phyloP scores from a whole-genome alignment of 2,113 vertebrate species.

The Archocentrus centrarchus region DNA sequence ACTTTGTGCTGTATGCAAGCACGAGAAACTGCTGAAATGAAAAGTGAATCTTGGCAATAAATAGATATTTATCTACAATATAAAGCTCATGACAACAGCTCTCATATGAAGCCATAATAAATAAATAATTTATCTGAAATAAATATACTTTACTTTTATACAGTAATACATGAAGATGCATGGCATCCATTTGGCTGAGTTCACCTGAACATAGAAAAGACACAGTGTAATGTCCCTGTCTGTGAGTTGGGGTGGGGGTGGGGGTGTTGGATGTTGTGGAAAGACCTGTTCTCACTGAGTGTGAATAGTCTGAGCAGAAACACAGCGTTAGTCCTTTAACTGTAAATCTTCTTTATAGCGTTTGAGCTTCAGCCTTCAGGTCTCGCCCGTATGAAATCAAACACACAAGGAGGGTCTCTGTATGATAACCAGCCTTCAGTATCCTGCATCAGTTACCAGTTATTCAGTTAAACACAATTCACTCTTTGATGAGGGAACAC shows the following conservation, averaged over 20 bases:
- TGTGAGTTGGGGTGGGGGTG: not conserved
- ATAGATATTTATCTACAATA: slow-evolving; percentile 79
- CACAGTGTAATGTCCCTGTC: slow-evolving; percentile 53
- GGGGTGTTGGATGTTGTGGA: not conserved
- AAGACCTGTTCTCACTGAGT: slow-evolving; percentile 33
- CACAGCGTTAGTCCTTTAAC: slow-evolving; percentile 9
- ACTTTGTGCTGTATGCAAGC: slow-evolving; percentile 1
- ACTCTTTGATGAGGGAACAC: slow-evolving; percentile 39
- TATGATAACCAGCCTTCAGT: slow-evolving; percentile 2
- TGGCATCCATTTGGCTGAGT: slow-evolving; percentile 82
- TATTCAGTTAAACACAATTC: slow-evolving; percentile 25
- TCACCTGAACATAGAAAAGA: slow-evolving; percentile 73
- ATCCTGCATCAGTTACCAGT: slow-evolving; percentile 9
- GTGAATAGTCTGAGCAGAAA: slow-evolving; percentile 35
- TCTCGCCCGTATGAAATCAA: slow-evolving; percentile 20
- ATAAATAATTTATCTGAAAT: slow-evolving; percentile 89
- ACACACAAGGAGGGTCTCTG: slow-evolving; percentile 16
- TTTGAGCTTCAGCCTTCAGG: slow-evolving; percentile 29
- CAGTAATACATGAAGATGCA: slow-evolving; percentile 85
- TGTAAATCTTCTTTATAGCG: slow-evolving; percentile 4
- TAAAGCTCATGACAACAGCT: slow-evolving; percentile 75
- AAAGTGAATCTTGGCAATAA: slow-evolving; percentile 79
- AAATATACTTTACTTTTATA: slow-evolving; percentile 85
- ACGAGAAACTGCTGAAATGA: slow-evolving; percentile 50
- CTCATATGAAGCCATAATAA: slow-evolving; percentile 83